These are phyloP conservation scores for Mellilla xanthometata DNA, from an alignment of 2,888 invertebrate species.

Conservation along the genomic window DNA sequence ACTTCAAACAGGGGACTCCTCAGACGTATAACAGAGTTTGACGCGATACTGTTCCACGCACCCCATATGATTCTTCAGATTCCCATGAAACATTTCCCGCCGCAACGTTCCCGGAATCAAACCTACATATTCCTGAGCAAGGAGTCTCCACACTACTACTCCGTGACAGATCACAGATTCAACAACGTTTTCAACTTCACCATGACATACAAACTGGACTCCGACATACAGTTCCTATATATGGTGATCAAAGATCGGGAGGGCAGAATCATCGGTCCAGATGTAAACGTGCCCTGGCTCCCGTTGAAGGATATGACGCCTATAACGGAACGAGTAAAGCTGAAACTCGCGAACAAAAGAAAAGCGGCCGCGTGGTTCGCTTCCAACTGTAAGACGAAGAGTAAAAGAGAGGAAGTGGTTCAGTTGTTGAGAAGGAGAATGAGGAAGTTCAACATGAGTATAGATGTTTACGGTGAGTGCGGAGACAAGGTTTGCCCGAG, in stretches of 20 bases:
- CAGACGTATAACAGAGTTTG: constrained; percentile 43
- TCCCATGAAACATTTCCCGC: constrained; percentile 15
- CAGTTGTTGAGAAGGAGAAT: constrained; percentile 19
- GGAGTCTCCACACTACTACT: constrained; percentile 53
- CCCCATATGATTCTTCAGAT: constrained; percentile 36
- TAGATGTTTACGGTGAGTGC: constrained; percentile 49
- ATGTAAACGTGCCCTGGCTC: constrained; percentile 41
- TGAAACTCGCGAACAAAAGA: background rate
- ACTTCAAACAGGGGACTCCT: constrained; percentile 42
- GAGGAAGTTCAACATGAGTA: constrained; percentile 29
- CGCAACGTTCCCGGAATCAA: constrained; percentile 45
- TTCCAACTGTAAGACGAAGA: constrained; percentile 48
- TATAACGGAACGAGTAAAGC: constrained; percentile 14
- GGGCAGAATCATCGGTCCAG: constrained; percentile 43
- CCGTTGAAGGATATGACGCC: constrained; percentile 40
- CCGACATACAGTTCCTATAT: constrained; percentile 51
- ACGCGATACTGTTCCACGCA: constrained; percentile 53
- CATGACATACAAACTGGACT: constrained; percentile 52
- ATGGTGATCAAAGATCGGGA: constrained; percentile 42
- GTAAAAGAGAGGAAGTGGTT: constrained; percentile 39
- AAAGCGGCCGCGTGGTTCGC: constrained; percentile 49
- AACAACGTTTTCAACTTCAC: constrained; percentile 56
- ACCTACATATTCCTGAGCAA: constrained; percentile 51
- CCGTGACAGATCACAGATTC: constrained; percentile 37
- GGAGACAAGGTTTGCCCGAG: constrained; percentile 35